Evolutionary conservation across 2,113 vertebrate genomes (phyloP), one percentile per base, ranked within the genome.

Genomic region (Corythaeola cristata): DNA sequence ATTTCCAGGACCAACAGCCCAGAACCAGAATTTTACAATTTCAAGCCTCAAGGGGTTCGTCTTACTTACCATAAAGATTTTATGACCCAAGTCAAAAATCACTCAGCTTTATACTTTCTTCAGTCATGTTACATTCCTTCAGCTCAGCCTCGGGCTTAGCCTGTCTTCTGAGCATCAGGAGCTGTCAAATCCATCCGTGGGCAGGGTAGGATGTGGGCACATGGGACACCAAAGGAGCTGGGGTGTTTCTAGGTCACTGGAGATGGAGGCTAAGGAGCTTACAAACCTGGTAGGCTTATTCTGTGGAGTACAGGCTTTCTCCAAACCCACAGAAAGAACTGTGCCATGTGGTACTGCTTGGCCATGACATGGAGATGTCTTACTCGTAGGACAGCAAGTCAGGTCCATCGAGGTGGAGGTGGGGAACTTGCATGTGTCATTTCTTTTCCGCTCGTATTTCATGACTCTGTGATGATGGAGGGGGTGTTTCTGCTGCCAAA

Each of bases 11-110:
- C 81, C 85, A 49, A 8, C 64, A 86, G 90, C 64, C 86, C 5
- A 2, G 78, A 96, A 86, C 68, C 78, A 90, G 76, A 72, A 35
- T 27, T 72, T 87, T 14, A n/a, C 80, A 64, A 77, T 67, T 66
- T 67, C 66, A 75, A 88, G 28, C 91, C 94, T 89, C 94, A 50
- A 30, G 91, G 77, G 93, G 5, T 88, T 93, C 3, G 1, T 78
- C 91, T 93, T 35, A 5, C 60, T 92, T 45, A 82, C 91, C 72
- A 93, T 92, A 37, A 95, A 94, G 88, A 67, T 97, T 97, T 96
- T 73, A 96, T 71, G 83, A 68, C 71, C 85, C 88, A 19, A 80
- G 73, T 62, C 76, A 83, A 50, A 53, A 95, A 90, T 73, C 76
- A 52, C 83, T 93, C 60, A 56, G 85, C 91, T 93, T 91, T 78